These are phyloP conservation scores for Sparus aurata DNA, from an alignment of 2,797 vertebrate species.

Conservation along the genomic window DNA sequence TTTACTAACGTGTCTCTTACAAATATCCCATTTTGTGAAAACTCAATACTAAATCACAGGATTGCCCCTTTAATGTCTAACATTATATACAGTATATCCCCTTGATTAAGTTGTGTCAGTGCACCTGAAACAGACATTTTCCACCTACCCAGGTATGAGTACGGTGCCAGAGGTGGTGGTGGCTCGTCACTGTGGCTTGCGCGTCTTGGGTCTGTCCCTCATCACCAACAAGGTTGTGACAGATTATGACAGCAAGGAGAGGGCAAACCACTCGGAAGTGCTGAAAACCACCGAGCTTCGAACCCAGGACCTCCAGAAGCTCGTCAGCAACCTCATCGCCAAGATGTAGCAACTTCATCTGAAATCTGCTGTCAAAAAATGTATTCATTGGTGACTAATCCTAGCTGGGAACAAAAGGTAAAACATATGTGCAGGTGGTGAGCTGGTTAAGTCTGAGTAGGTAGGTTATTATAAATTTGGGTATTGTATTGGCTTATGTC, in stretches of 20 bases:
- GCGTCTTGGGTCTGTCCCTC: constrained; percentile 90
- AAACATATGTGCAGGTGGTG: background rate
- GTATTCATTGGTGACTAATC: background rate
- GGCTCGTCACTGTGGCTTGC: constrained; percentile 89
- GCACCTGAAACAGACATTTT: constrained; percentile 11
- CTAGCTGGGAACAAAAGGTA: constrained; percentile 18
- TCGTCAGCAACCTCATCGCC: constrained; percentile 78
- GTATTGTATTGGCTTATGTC: background rate
- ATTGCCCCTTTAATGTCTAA: background rate
- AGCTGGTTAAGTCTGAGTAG: background rate
- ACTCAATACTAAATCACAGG: background rate
- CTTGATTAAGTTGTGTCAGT: background rate
- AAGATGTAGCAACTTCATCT: constrained; percentile 60
- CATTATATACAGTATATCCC: no score
- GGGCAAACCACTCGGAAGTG: constrained; percentile 86
- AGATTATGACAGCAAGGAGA: constrained; percentile 83
- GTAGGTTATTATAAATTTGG: background rate
- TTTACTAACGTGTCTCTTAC: background rate
- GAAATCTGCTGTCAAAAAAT: background rate
- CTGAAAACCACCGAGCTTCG: constrained; percentile 78
- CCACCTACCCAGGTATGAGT: constrained; percentile 87
- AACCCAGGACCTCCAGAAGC: constrained; percentile 77
- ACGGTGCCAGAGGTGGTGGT: constrained; percentile 91
- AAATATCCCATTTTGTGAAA: background rate
- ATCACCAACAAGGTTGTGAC: constrained; percentile 89